These are phyloP conservation scores for Acinonyx jubatus DNA, from an alignment of 2,113 vertebrate genomes.

Conservation along the genomic window DNA sequence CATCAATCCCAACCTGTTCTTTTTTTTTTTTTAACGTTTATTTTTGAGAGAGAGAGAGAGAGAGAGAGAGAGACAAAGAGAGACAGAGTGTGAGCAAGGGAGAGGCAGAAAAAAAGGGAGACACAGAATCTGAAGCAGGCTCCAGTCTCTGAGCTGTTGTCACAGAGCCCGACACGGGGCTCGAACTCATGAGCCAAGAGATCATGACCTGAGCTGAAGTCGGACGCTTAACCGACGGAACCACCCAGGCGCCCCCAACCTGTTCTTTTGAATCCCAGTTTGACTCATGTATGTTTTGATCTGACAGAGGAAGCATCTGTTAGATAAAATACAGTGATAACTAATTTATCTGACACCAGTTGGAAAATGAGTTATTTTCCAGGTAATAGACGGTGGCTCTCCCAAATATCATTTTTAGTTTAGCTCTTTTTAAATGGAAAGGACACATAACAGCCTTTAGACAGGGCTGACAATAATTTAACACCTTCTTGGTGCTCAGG, in stretches of 20 bases:
- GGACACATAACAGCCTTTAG: not conserved
- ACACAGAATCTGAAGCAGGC: too few relatives aligned
- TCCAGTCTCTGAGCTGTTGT: too few relatives aligned
- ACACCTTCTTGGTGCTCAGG: not conserved
- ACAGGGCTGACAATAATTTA: not conserved
- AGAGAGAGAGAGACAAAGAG: too few relatives aligned
- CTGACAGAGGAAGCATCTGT: not conserved
- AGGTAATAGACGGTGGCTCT: not conserved
- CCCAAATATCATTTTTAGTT: not conserved
- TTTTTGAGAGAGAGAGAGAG: too few relatives aligned
- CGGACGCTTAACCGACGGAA: too few relatives aligned
- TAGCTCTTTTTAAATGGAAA: conserved; percentile 12
- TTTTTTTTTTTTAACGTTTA: not conserved
- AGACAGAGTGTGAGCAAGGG: too few relatives aligned
- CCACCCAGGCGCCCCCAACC: not conserved
- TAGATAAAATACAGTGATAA: not conserved
- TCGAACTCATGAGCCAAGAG: too few relatives aligned
- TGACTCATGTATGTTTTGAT: not conserved
- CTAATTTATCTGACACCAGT: not conserved
- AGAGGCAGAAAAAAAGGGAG: too few relatives aligned
- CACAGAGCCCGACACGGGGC: too few relatives aligned
- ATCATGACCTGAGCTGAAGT: too few relatives aligned
- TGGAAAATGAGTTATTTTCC: not conserved
- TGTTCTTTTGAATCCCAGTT: not conserved
- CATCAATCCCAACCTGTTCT: not conserved